Conservation (phyloP, 2,113 vertebrate genomes). For the Aplodontia rufa region DNA sequence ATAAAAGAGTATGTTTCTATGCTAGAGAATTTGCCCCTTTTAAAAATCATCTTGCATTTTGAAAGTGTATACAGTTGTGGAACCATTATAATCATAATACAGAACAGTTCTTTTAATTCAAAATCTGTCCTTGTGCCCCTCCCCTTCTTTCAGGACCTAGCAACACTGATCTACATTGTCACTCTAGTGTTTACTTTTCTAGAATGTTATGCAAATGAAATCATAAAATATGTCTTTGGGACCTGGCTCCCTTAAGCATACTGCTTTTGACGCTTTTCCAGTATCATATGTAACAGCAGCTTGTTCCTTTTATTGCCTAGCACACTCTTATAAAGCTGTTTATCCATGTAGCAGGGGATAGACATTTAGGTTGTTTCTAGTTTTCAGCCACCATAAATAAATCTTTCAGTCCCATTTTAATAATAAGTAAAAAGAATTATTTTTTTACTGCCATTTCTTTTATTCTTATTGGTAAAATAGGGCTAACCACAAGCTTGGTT, state of each 20-base stretch:
- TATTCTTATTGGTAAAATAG: neutral
- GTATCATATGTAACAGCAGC: too few species aligned
- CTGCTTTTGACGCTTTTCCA: neutral
- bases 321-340: neutral
- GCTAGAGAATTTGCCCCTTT: neutral
- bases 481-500: neutral
- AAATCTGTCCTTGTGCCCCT: neutral
- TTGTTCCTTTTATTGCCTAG: neutral
- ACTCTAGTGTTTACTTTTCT: neutral
- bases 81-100: neutral
- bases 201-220: neutral
- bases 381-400: neutral
- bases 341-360: neutral
- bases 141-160: neutral
- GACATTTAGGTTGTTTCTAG: neutral
- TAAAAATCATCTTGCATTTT: neutral
- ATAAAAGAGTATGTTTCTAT: neutral
- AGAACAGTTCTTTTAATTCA: neutral
- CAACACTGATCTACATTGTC: neutral
- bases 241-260: neutral
- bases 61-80: neutral
- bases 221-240: neutral
- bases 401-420: conserved; percentile 21
- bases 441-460: neutral
- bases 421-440: conserved; percentile 5